phyloP scores from a whole-genome alignment of 2,797 vertebrate species.

The Prionace glauca region DNA sequence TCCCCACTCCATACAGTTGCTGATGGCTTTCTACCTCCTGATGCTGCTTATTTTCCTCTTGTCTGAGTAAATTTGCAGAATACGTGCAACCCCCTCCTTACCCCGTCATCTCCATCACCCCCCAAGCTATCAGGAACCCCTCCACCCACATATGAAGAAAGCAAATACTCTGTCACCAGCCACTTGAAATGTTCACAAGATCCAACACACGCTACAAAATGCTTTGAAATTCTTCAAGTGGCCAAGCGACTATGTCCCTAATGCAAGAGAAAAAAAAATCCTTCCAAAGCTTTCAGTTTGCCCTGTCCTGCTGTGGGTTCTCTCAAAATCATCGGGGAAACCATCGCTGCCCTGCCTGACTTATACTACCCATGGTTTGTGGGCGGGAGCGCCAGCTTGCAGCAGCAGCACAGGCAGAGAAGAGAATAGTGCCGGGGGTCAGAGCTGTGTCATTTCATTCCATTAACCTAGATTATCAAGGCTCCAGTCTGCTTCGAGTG shows the following conservation, averaged over 20 bases:
- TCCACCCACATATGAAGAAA: no score
- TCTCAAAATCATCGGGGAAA: neutral
- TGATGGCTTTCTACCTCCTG: no score
- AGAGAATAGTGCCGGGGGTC: neutral
- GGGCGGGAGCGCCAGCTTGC: neutral
- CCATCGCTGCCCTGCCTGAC: neutral
- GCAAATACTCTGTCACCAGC: neutral
- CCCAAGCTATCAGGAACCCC: no score
- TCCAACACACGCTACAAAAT: neutral
- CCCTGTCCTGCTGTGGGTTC: neutral
- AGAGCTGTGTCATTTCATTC: neutral
- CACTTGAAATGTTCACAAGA: neutral
- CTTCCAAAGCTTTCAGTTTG: neutral
- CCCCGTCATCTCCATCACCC: no score
- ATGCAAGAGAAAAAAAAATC: neutral
- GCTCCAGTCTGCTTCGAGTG: neutral
- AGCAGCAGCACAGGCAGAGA: neutral
- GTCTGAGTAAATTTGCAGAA: no score
- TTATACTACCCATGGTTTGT: neutral
- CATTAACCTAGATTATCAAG: neutral
- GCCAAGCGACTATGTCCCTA: neutral
- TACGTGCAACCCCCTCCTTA: no score
- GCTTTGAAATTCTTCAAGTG: neutral
- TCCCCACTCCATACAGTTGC: no score
- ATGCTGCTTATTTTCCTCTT: no score